phyloP scores from a whole-genome alignment of 2,113 vertebrate species.

The Vidua chalybeata region DNA sequence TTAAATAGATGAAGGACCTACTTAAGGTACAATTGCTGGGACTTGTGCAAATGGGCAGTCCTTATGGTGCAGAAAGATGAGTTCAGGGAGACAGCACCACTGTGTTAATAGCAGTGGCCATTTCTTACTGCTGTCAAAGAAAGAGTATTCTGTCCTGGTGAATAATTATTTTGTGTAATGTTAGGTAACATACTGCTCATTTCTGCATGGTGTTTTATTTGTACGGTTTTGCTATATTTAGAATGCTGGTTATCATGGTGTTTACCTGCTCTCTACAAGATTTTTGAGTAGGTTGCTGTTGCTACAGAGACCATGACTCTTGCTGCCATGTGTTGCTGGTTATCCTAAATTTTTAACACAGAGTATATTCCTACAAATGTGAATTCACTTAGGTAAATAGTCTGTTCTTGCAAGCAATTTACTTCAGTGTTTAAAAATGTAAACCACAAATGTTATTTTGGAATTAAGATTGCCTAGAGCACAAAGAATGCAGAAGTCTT shows the following conservation, averaged over 20 bases:
- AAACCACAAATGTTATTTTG: background rate
- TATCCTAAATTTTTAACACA: background rate
- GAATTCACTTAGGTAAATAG: background rate
- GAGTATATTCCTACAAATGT: background rate
- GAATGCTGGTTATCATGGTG: background rate
- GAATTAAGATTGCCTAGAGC: background rate
- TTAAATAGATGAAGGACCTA: background rate
- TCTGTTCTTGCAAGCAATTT: background rate
- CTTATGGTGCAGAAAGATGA: background rate
- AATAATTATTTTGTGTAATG: background rate
- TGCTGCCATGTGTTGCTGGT: background rate
- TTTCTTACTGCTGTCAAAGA: background rate
- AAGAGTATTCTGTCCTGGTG: background rate
- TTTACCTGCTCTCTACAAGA: background rate
- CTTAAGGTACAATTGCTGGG: background rate
- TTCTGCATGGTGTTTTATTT: background rate
- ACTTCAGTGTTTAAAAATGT: background rate
- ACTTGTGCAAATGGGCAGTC: background rate
- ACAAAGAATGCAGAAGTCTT: background rate
- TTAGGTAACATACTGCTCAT: background rate
- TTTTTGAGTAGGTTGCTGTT: background rate
- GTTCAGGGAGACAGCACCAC: background rate
- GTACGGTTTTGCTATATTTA: background rate
- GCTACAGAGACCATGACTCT: background rate
- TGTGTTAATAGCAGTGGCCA: background rate